Conservation (phyloP, 2,888 invertebrate species). For the Deroplatys truncata region DNA sequence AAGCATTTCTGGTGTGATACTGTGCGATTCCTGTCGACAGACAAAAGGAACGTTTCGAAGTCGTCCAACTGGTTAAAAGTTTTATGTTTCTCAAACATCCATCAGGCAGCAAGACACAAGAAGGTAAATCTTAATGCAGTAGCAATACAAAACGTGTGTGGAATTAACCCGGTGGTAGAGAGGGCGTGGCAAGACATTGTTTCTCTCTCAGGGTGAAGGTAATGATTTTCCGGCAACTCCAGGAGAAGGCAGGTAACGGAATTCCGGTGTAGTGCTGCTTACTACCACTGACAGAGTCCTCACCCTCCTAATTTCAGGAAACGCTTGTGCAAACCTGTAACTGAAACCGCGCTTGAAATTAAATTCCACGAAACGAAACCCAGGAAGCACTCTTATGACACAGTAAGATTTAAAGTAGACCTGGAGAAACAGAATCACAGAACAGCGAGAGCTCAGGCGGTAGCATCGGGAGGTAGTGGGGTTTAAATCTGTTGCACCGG, state of each 20-base stretch:
- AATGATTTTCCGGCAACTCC: background rate
- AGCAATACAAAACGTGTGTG: background rate
- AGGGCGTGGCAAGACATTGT: background rate
- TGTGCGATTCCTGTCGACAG: too few relatives aligned
- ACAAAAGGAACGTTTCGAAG: too few relatives aligned
- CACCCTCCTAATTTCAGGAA: background rate
- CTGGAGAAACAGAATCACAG: too few relatives aligned
- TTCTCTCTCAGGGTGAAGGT: background rate
- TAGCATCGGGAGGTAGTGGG: too few relatives aligned
- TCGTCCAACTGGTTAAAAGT: too few relatives aligned
- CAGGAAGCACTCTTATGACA: background rate
- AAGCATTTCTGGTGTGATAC: too few relatives aligned
- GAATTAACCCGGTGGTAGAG: background rate
- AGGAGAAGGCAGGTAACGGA: background rate
- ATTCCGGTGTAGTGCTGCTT: background rate
- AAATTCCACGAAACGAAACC: background rate
- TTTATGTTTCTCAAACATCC: background rate
- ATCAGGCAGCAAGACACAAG: background rate
- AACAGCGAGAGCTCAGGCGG: too few relatives aligned
- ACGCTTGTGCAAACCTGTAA: background rate
- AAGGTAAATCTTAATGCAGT: background rate
- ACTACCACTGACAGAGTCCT: background rate
- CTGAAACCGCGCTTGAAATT: background rate
- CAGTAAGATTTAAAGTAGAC: too few relatives aligned
- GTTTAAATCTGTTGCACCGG: too few relatives aligned